Evolutionary conservation across 1,140 invertebrate species (phyloP), one percentile per base, ranked within the genome.

Genomic region (Cyclargus thomasi): DNA sequence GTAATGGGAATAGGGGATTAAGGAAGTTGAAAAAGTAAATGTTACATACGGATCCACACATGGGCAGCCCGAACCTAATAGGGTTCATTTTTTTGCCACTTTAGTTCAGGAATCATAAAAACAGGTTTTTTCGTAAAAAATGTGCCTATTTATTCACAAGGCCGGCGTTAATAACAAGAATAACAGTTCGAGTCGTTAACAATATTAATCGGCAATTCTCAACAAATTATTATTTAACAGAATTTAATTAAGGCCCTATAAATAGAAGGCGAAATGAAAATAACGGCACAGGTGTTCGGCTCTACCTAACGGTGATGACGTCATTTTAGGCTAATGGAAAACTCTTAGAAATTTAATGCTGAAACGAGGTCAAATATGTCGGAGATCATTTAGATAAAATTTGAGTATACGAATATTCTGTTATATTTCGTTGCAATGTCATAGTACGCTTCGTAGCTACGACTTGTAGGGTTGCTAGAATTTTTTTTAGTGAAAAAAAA

Each of bases 261-360:
- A 47, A 47, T 16, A 47, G 39, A 47, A 47, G 11, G 39, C 14
- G 39, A 47, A 47, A 47, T 47, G 14, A 47, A 47, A 47, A 47
- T 47, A 47, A 47, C 39, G 39, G 39, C 39, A 47, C 39, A 47
- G 39, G 39, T 47, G 39, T 47, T 47, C 39, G 39, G 39, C 39
- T 14, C 14, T 47, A 47, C 14, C 39, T 47, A 47, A 47, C 39
- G 39, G 3, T 47, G 6, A 47, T 47, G 39, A 16, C 39, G 39
- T 47, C 39, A 16, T 47, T 47, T 1, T 47, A 47, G 39, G 39
- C 39, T 47, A 47, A 47, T 16, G 39, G 39, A 47, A 47, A 47
- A 47, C 39, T 47, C 39, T 47, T 47, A 47, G 39, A 16, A 47
- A 47, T 47, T 47, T 16, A 47, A 47, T 47, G 14, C 39, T 47